These are phyloP conservation scores for Glossosoma conforme DNA, from an alignment of 1,140 invertebrate genomes.

Conservation along the genomic window DNA sequence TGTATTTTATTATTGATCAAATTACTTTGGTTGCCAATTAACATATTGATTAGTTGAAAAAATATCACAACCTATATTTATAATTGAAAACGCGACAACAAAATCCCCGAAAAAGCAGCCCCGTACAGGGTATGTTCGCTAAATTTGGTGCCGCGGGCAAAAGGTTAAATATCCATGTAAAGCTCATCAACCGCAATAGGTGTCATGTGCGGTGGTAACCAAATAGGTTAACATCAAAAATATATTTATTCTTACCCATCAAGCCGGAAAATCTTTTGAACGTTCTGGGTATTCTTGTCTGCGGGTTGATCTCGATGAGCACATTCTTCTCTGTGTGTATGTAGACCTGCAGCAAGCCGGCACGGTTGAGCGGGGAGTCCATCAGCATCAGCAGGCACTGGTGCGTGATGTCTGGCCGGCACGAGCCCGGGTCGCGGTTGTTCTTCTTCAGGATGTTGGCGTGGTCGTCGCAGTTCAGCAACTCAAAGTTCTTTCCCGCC, in stretches of 20 bases:
- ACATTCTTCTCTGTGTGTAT: conserved; percentile 96
- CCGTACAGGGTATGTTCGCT: no score
- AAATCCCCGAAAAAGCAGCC: no score
- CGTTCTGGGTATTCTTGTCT: conserved; percentile 96
- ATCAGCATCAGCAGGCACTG: conserved; percentile 94
- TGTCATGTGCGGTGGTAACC: not conserved
- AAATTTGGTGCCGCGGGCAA: no score
- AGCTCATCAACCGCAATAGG: not conserved
- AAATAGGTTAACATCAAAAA: not conserved
- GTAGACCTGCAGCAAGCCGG: conserved; percentile 87
- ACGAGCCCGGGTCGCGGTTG: conserved; percentile 76
- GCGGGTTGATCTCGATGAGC: conserved; percentile 96
- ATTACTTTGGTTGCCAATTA: no score
- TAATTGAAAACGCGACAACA: no score
- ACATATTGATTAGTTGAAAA: no score
- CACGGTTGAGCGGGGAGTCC: conserved; percentile 92
- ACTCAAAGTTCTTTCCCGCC: conserved; percentile 82
- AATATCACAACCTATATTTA: no score
- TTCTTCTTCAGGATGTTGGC: conserved; percentile 76
- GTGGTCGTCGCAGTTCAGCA: conserved; percentile 94
- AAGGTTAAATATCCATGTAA: no score
- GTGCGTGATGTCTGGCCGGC: conserved; percentile 91
- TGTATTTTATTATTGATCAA: no score
- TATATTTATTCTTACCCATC: conserved; percentile 69
- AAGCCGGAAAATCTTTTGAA: conserved; percentile 97